A percentile compares a stretch with the other conserved stretches of the same genome.
Conservation (phyloP, 2,113 vertebrate genomes). For the Cynocephalus volans region DNA sequence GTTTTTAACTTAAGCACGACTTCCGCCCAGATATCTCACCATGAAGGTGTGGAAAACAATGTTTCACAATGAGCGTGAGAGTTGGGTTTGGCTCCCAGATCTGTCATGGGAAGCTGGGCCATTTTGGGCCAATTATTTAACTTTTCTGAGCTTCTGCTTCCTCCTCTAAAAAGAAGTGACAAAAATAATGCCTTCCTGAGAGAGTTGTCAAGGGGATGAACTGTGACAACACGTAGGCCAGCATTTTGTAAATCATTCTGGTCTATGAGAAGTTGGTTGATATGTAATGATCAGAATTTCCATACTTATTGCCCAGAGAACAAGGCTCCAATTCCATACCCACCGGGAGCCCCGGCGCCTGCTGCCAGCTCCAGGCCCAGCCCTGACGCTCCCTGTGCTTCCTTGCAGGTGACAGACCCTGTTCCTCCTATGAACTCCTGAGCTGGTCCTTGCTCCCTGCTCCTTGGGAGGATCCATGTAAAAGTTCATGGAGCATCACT, state of each 20-base stretch:
- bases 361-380: neutral
- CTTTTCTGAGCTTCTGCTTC: neutral
- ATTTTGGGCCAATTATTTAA: neutral
- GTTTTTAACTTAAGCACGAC: accelerated
- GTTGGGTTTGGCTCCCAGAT: too few relatives aligned
- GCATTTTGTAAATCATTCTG: neutral
- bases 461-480: accelerated
- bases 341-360: accelerated
- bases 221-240: accelerated
- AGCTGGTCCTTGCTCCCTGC: neutral
- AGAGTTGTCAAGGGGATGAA: neutral
- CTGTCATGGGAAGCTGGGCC: neutral
- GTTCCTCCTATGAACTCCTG: neutral
- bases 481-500: neutral
- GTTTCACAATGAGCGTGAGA: neutral
- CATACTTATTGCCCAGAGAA: neutral
- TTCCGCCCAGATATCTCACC: accelerated
- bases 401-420: neutral
- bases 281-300: neutral
- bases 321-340: neutral
- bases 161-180: neutral
- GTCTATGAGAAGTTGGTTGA: neutral
- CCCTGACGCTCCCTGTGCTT: neutral
- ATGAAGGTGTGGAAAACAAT: neutral
- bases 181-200: neutral